Base-by-base conservation (phyloP, 1,140 invertebrate species). In the Gryon sp. region DNA sequence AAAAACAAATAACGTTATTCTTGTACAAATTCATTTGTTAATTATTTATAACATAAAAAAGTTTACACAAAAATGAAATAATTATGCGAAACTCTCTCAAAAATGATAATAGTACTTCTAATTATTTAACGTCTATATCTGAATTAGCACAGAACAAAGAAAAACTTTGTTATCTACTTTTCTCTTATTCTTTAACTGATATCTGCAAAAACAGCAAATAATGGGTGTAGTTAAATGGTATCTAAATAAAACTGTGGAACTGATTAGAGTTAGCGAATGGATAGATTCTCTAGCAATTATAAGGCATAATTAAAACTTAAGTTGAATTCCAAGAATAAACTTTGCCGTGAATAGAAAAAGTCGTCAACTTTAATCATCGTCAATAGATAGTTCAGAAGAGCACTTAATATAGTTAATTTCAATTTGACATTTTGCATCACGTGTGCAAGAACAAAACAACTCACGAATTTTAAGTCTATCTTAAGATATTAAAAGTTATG, bases 401-500 rank as follows among this genome's bases (percentile, higher is more conserved):
- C 50, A 53, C 46, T 70, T 46, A 48, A 45, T 48, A 68, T 60
- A 50, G 75, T 68, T 72, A 72, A 62, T 72, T 77, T 55, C 53
- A 66, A 77, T 60, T 66, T 43, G 46, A 72, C 48, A 46, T 72
- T 77, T 76, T 65, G 41, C 22, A 4, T 9, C 2, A n/a, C 16
- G 22, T 26, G 38, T 38, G 19, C 12, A 72, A 59, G 38, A 78
- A 78, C 34, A 48, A 66, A 60, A 55, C 63, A 65, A 70, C 69
- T 48, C 57, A 43, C 40, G 68, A 66, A 69, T 69, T 68, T 63
- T 46, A 34, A 62, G 36, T 6, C 28, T 19, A 24, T 38, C 19
- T 69, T 59, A 62, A 32, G 48, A 34, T 32, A 68, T 62, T 46
- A 63, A 45, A 77, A 72, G 59, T 72, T 77, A 62, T 77, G 62